Evolutionary conservation across 2,797 vertebrate genomes (phyloP).

Genomic region (Morelia viridis): DNA sequence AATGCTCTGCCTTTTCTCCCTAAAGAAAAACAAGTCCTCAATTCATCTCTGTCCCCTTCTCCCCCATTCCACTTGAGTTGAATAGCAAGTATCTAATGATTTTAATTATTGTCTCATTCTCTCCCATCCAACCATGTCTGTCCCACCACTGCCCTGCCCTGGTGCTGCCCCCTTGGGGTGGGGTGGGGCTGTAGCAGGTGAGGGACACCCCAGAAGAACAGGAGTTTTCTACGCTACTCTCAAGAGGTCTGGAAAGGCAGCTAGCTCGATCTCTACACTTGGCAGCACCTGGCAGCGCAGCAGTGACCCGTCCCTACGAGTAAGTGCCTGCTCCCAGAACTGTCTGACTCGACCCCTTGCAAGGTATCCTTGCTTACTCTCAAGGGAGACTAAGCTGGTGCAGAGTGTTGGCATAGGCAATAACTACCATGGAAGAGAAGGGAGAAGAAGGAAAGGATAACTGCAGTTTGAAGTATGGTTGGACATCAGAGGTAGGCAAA

Average conservation of each 20-base stretch:
- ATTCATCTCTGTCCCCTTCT: not conserved
- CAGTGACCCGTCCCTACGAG: conserved; percentile 68
- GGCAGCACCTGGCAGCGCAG: conserved; percentile 47
- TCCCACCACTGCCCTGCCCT: not conserved
- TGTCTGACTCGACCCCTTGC: not conserved
- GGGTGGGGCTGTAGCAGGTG: conserved; percentile 33
- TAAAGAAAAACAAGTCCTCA: not conserved
- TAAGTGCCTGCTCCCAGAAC: conserved; percentile 50
- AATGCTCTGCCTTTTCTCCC: not conserved
- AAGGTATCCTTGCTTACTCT: not conserved
- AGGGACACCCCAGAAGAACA: conserved; percentile 39
- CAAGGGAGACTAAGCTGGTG: not conserved
- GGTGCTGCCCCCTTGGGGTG: conserved; percentile 23
- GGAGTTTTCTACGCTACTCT: conserved; percentile 40
- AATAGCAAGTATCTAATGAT: conserved; percentile 6
- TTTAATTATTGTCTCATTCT: conserved; percentile 29
- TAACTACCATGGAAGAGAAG: not conserved
- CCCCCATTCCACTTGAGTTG: not conserved
- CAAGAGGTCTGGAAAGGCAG: conserved; percentile 51
- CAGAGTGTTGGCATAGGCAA: not conserved
- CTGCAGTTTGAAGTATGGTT: not conserved
- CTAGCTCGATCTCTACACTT: conserved; percentile 60
- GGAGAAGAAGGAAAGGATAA: not conserved
- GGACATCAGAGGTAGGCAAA: not conserved
- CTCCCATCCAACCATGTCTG: conserved; percentile 5